Base-by-base conservation (phyloP, 2,888 invertebrate genomes). In the Craniophora ligustri region DNA sequence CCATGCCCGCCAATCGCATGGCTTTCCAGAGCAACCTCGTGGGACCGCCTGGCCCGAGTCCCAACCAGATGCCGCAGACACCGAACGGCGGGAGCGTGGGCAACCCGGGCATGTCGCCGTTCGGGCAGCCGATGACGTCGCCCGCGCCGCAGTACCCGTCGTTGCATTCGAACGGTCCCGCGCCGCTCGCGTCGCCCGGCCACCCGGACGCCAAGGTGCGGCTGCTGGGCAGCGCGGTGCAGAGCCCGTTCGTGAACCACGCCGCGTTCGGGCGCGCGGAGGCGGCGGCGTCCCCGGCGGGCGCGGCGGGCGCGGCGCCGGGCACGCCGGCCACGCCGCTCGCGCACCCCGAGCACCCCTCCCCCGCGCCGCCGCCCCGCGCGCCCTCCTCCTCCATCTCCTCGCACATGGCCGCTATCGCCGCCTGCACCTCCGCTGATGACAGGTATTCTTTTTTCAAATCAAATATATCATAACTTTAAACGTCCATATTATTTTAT, bases 21-120 rank as follows among this genome's bases (percentile, higher is more conserved):
- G 78, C 93, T 58, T 92, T 93, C 77, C 95, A 95, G 70, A 92
- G 94, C 41, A 95, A 95, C 75, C 94, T 96, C 31, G 97, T 97
- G 7, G 96, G 96, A 2, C 95, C 96, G 30, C 96, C 97, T 0
- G 97, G 96, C 5, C 97, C 97, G 4, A 97, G 96, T 86, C 97
- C 97, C 5, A 96, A 96, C 19, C 78, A 89, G 86, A 85, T 89
- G 88, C 91, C 95, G 38, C 89, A 86, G 18, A 92, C 94, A 30
- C 94, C 95, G 1, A 95, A 95, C 79, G 94, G 94, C 47, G 85
- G 86, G 39, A 84, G 95, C 51, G 92, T 93, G 40, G 91, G 94
- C 67, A 95, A 95, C 84, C 94, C 96, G 11, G 96, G 96, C 60
- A 93, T 97, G 78, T 97, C 97, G 30, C 97, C 97, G 13, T 97